phyloP scores from a whole-genome alignment of 2,113 vertebrate species.

The Donacobius atricapilla region DNA sequence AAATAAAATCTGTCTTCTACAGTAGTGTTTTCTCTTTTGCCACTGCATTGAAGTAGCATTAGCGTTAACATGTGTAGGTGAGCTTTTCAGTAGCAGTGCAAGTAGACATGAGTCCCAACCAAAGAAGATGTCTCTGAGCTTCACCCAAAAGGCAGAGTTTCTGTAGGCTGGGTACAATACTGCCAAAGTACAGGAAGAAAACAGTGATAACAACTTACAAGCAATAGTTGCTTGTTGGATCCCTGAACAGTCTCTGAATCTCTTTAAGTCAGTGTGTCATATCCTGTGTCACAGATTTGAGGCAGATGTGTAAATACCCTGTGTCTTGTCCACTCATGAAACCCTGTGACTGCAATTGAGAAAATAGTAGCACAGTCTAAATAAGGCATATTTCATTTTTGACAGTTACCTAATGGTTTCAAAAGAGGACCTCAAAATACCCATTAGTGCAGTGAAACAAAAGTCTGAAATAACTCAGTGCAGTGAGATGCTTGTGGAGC shows the following conservation, averaged over 20 bases:
- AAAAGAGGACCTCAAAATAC: not conserved
- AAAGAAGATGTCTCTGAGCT: not conserved
- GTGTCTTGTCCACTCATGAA: not conserved
- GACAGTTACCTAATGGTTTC: not conserved
- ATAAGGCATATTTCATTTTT: not conserved
- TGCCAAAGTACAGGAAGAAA: not conserved
- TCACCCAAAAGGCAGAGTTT: not conserved
- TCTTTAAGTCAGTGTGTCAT: not conserved
- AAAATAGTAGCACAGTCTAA: not conserved
- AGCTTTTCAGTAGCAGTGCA: not conserved
- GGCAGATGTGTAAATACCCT: not conserved
- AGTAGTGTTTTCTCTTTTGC: not conserved
- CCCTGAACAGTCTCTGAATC: not conserved
- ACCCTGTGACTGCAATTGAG: not conserved
- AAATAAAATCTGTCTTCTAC: not conserved
- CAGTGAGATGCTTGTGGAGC: not conserved
- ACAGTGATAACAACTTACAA: not conserved
- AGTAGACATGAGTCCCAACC: not conserved
- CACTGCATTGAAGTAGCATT: not conserved
- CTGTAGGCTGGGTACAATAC: not conserved
- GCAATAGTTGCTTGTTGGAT: not conserved
- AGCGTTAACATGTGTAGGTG: not conserved
- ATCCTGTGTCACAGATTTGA: fast-evolving
- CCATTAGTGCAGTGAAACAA: not conserved
- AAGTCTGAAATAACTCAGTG: not conserved